A percentile compares a stretch with the other conserved stretches of the same genome.
phyloP scores from a whole-genome alignment of 2,113 vertebrate genomes.

The Sarotherodon lohbergeri region DNA sequence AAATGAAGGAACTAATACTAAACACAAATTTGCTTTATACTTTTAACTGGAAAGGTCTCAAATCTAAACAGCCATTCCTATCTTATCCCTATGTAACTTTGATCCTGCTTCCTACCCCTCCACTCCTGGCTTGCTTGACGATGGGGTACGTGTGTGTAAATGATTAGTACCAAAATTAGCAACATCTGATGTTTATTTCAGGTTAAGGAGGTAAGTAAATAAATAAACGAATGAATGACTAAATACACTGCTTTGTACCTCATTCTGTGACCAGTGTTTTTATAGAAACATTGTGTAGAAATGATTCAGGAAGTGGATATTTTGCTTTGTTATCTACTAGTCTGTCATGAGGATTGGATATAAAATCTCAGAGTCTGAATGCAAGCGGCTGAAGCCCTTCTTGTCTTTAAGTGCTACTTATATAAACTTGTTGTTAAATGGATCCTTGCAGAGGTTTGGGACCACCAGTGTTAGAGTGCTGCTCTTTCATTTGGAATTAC shows the following conservation, averaged over 20 bases:
- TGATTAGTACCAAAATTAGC: constrained; percentile 5
- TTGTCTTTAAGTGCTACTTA: constrained; percentile 64
- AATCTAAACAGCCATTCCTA: constrained; percentile 49
- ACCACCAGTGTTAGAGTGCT: constrained; percentile 65
- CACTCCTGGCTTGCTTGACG: constrained; percentile 20
- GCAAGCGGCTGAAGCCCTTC: constrained; percentile 21
- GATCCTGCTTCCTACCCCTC: constrained; percentile 24
- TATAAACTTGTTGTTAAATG: constrained; percentile 65
- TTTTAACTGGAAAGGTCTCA: neutral
- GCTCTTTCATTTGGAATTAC: constrained; percentile 62
- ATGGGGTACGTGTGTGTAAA: neutral
- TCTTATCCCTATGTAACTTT: constrained; percentile 33
- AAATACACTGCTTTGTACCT: neutral
- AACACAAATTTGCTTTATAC: neutral
- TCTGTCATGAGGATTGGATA: constrained; percentile 14
- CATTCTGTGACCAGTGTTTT: neutral
- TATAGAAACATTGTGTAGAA: neutral
- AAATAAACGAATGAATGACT: neutral
- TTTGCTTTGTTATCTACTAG: neutral
- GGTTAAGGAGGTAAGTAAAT: neutral
- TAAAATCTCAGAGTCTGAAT: constrained; percentile 1
- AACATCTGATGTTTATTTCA: neutral
- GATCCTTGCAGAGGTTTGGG: constrained; percentile 53
- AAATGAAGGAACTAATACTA: neutral
- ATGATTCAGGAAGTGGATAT: neutral